Evolutionary conservation across 2,113 vertebrate species (phyloP).

Genomic region (Sylvilagus bachmani): DNA sequence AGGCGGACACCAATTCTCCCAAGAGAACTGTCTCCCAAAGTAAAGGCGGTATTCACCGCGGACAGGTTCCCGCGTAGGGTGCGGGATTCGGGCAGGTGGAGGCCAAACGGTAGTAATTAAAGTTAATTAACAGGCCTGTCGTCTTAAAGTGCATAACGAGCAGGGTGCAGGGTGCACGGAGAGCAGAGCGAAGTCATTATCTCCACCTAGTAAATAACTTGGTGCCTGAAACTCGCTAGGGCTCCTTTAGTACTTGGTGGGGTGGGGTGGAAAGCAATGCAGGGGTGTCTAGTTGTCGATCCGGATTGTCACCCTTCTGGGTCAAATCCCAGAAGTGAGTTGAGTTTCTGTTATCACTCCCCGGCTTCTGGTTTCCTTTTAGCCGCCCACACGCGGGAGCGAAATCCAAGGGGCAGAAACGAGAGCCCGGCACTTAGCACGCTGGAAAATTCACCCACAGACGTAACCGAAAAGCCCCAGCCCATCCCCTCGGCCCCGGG

Average conservation of each 20-base stretch:
- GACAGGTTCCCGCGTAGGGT: background rate
- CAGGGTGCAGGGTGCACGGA: slow-evolving; percentile 1
- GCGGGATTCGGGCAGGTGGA: slow-evolving; percentile 60
- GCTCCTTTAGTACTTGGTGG: background rate
- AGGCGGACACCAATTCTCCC: slow-evolving; percentile 35
- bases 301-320: background rate
- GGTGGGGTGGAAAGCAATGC: background rate
- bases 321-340: slow-evolving; percentile 7
- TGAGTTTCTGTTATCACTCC: slow-evolving; percentile 35
- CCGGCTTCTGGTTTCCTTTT: slow-evolving; percentile 65
- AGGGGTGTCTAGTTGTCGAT: background rate
- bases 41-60: background rate
- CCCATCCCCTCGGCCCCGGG: background rate
- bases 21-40: slow-evolving; percentile 14
- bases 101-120: slow-evolving; percentile 63
- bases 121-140: slow-evolving; percentile 68
- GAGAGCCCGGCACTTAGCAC: background rate
- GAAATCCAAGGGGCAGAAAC: slow-evolving; percentile 21
- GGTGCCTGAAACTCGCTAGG: slow-evolving; percentile 45
- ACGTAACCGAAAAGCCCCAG: background rate
- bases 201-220: background rate
- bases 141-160: background rate
- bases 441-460: background rate
- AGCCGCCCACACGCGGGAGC: slow-evolving; percentile 67
- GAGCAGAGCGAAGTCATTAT: slow-evolving; percentile 11